phyloP scores from a whole-genome alignment of 1,140 invertebrate species.

The Stegodyphus dumicola region DNA sequence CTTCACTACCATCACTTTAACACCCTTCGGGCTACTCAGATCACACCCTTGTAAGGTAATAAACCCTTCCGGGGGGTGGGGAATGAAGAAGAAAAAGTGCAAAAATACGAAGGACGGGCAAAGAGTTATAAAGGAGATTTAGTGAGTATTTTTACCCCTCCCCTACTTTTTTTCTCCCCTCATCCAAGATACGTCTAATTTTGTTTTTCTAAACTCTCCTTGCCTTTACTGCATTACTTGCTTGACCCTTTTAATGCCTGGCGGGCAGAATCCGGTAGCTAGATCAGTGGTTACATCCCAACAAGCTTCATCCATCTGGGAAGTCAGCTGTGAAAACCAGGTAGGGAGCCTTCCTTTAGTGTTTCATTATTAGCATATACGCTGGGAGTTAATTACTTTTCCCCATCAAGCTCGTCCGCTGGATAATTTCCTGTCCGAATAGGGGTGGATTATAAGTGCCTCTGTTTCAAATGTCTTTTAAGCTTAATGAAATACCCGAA shows the following conservation, averaged over 20 bases:
- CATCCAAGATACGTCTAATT: slow-evolving; percentile 50
- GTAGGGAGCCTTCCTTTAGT: slow-evolving; percentile 52
- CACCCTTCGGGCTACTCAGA: slow-evolving; percentile 22
- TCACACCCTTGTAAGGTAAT: slow-evolving; percentile 25
- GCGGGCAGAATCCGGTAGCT: slow-evolving; percentile 43
- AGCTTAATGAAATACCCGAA: no score
- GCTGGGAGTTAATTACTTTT: slow-evolving; percentile 29
- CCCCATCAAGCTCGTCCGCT: background rate
- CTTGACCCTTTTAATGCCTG: slow-evolving; percentile 58
- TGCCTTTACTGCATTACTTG: slow-evolving; percentile 12
- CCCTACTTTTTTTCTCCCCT: slow-evolving; percentile 13
- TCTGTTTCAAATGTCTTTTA: background rate
- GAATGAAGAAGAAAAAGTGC: slow-evolving; percentile 3
- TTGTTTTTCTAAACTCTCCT: slow-evolving; percentile 54
- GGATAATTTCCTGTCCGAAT: background rate
- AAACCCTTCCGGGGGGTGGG: slow-evolving; percentile 4
- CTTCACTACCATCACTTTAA: slow-evolving; percentile 49
- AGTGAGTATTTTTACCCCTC: slow-evolving; percentile 38
- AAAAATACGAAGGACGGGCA: background rate
- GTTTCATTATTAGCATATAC: slow-evolving; percentile 47
- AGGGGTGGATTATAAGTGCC: background rate
- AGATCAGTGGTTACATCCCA: slow-evolving; percentile 29
- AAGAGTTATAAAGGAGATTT: slow-evolving; percentile 60
- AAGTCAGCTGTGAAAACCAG: slow-evolving; percentile 47
- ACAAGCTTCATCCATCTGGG: slow-evolving; percentile 2